phyloP scores from a whole-genome alignment of 2,797 vertebrate genomes.

The Chrysocyon brachyurus region DNA sequence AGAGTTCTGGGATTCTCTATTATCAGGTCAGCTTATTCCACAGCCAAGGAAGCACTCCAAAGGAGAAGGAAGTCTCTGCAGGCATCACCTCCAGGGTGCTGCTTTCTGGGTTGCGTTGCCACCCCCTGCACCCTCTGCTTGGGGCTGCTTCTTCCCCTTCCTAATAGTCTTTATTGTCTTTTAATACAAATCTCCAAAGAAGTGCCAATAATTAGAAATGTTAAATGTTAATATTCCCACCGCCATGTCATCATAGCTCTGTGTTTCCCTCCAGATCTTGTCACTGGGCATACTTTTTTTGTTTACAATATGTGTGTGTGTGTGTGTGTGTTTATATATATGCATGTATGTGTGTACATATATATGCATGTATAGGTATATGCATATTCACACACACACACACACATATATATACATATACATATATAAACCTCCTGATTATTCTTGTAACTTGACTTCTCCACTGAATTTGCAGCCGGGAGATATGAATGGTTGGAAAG shows the following conservation, averaged over 20 bases:
- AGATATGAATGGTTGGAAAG: background rate
- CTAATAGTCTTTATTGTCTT: background rate
- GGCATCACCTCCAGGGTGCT: background rate
- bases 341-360: background rate
- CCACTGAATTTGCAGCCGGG: background rate
- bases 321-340: background rate
- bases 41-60: background rate
- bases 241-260: background rate
- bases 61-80: too few species aligned
- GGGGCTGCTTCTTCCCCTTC: background rate
- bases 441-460: conserved; percentile 2
- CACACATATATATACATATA: background rate
- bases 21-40: background rate
- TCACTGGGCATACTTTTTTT: background rate
- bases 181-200: background rate
- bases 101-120: background rate
- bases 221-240: background rate
- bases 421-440: background rate
- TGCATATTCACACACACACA: background rate
- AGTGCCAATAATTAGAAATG: background rate
- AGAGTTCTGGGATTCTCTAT: background rate
- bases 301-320: background rate
- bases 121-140: background rate
- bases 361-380: background rate
- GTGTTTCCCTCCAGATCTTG: conserved; percentile 11